These are phyloP conservation scores for Petrolisthes manimaculis DNA, from an alignment of 2,888 invertebrate genomes.

Conservation along the genomic window DNA sequence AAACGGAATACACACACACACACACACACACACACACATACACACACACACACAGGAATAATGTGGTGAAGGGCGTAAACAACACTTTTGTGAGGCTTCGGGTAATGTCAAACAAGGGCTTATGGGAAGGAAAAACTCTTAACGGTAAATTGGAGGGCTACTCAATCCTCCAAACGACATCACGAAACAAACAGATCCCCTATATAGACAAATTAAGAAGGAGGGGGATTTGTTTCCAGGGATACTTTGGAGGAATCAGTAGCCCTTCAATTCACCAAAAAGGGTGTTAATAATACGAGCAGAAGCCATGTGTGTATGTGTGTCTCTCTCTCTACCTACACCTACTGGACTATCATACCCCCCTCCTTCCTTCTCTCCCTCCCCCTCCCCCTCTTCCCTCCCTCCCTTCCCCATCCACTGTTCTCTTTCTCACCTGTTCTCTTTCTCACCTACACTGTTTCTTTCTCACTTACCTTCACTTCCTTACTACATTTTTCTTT, in stretches of 20 bases:
- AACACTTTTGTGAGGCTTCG: conserved; percentile 21
- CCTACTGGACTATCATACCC: background rate
- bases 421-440: background rate
- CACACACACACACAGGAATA: conserved; percentile 6
- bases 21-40: conserved; percentile 2
- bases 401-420: background rate
- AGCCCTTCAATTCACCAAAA: too few relatives aligned
- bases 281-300: too few relatives aligned
- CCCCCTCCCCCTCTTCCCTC: background rate
- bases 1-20: background rate
- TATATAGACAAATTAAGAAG: too few relatives aligned
- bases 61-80: background rate
- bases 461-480: background rate
- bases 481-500: background rate
- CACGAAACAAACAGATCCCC: background rate
- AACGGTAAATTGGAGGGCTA: background rate
- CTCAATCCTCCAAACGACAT: background rate
- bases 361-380: background rate
- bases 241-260: background rate
- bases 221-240: too few relatives aligned
- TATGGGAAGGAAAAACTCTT: too few relatives aligned
- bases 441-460: background rate
- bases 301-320: too few relatives aligned
- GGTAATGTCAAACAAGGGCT: conserved; percentile 17
- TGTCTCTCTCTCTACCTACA: too few relatives aligned